These are phyloP conservation scores for Drosophila antonietae DNA, from an alignment of 2,888 invertebrate genomes.

Conservation along the genomic window DNA sequence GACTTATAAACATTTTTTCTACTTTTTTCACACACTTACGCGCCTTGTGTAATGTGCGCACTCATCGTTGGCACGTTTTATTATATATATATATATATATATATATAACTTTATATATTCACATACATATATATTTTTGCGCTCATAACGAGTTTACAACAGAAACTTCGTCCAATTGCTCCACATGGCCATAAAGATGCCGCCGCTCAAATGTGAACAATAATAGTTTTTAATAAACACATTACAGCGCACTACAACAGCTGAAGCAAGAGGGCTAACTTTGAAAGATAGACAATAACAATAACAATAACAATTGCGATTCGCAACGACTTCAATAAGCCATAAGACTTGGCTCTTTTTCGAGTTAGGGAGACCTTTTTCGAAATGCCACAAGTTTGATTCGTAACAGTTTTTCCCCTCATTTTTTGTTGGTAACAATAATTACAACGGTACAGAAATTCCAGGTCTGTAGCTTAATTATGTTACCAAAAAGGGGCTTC, in stretches of 20 bases:
- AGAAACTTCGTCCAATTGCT: constrained; percentile 58
- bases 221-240: constrained; percentile 75
- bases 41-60: constrained; percentile 72
- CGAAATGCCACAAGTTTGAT: constrained; percentile 47
- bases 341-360: constrained; percentile 25
- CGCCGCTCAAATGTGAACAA: constrained; percentile 60
- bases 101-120: constrained; percentile 17
- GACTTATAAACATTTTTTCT: constrained; percentile 51
- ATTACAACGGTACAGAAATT: constrained; percentile 61
- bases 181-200: constrained; percentile 62
- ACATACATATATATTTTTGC: constrained; percentile 35
- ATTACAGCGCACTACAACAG: constrained; percentile 59
- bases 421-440: constrained; percentile 35
- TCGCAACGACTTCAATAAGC: constrained; percentile 60
- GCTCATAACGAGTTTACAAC: constrained; percentile 65
- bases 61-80: constrained; percentile 73
- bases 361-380: constrained; percentile 46
- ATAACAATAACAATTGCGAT: constrained; percentile 63
- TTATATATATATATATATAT: constrained; percentile 12
- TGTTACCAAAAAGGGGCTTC: constrained; percentile 41
- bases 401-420: constrained; percentile 8
- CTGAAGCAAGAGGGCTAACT: constrained; percentile 52
- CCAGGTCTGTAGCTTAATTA: constrained; percentile 47
- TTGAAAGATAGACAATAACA: constrained; percentile 35
- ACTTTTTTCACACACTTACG: constrained; percentile 37